Evolutionary conservation across 2,797 vertebrate genomes (phyloP), one percentile per base, ranked within the genome.

Genomic region (Alcedo quadribrachys): DNA sequence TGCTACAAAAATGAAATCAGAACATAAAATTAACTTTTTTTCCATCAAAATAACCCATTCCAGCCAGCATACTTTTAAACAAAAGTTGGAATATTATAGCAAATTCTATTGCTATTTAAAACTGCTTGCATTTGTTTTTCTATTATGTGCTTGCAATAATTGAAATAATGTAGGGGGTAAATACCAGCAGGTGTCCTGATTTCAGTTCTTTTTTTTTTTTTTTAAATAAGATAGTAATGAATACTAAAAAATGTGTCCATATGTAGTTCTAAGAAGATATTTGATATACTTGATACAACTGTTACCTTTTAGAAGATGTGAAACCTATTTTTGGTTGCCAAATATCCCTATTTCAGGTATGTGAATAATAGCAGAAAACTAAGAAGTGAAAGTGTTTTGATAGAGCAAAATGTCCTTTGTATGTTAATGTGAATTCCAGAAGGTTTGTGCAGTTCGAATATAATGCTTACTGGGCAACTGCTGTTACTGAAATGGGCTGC

Each of bases 371-470:
- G 35, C 24, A 77, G 69, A 81, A 87, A 84, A 81, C 85, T 69
- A 85, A 77, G 77, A 90, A 66, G 11, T 15, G 9, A 8, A 75
- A 69, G 12, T 81, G 50, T 88, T 93, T 90, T 58, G 54, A 70
- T 67, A 70, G 37, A 65, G 58, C 48, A 84, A 92, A 89, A 81
- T 50, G 13, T 70, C 53, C 75, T 87, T 93, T 95, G 51, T 89
- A 88, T 77, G 48, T 73, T 85, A 96, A 93, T 89, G 55, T 71
- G 60, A 87, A 90, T 89, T 96, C 89, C 90, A 93, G 86, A 91
- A 71, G 45, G 40, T 51, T 87, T 92, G 54, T 90, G 62, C 48
- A 87, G 73, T 89, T 87, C 66, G 46, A 77, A 32, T 65, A 50
- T 48, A 78, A 46, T 65, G 40, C 85, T 89, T 82, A 67, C 86